Evolutionary conservation across 2,888 invertebrate species (phyloP).

Genomic region (Plebejus anna): DNA sequence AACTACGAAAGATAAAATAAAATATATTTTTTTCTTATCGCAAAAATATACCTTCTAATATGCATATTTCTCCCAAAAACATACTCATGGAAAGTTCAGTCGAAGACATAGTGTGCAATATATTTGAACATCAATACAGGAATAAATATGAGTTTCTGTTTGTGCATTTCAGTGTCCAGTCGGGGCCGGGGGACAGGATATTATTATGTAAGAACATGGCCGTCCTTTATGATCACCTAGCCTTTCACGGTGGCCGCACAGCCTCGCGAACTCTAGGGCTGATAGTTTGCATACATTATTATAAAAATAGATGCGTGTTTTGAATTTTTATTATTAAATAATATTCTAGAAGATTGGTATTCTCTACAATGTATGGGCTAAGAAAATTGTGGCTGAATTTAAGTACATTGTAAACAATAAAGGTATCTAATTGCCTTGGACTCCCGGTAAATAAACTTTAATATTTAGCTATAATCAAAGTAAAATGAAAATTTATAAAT

Average conservation of each 20-base stretch:
- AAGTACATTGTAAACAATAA: no score
- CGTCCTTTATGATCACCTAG: conserved; percentile 78
- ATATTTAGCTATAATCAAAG: no score
- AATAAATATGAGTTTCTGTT: conserved; percentile 33
- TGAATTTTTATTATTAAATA: no score
- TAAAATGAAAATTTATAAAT: no score
- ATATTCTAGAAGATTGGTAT: no score
- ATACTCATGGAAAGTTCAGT: not conserved
- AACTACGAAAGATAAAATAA: no score
- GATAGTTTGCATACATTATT: conserved; percentile 35
- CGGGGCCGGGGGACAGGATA: conserved; percentile 56
- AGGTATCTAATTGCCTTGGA: no score
- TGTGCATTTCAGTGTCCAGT: conserved; percentile 31
- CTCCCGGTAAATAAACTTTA: no score
- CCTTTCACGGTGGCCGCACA: conserved; percentile 72
- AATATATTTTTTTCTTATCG: not conserved
- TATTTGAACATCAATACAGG: conserved; percentile 16
- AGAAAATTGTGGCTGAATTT: no score
- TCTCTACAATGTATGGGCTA: no score
- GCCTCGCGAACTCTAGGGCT: conserved; percentile 57
- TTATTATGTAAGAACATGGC: conserved; percentile 80
- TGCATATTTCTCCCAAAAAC: not conserved
- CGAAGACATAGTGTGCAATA: not conserved
- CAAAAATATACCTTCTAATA: not conserved
- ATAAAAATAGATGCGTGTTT: not conserved